These are phyloP conservation scores for Acanthosepion lycidas DNA, from an alignment of 2,888 invertebrate species.

Conservation along the genomic window DNA sequence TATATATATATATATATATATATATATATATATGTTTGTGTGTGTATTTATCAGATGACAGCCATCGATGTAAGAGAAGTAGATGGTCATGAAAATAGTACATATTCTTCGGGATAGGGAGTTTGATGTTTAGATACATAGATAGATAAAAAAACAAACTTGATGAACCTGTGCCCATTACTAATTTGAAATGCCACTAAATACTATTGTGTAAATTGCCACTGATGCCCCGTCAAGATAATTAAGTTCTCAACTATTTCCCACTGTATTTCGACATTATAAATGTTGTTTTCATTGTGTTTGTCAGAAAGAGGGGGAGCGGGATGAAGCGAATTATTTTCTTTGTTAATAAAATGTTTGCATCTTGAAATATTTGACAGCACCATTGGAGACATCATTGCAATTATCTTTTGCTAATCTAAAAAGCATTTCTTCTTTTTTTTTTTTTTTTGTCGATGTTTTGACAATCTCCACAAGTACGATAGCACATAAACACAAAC, in stretches of 20 bases:
- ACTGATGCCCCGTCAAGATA: background rate
- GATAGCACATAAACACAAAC: background rate
- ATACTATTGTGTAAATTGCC: background rate
- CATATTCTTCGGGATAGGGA: too few relatives aligned
- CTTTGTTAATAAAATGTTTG: background rate
- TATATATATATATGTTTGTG: too few relatives aligned
- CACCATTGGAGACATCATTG: background rate
- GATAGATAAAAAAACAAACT: background rate
- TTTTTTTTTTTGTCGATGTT: background rate
- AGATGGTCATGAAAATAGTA: too few relatives aligned
- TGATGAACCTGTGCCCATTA: background rate
- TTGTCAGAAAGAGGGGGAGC: background rate
- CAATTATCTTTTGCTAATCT: background rate
- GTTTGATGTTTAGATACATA: background rate
- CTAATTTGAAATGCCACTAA: background rate
- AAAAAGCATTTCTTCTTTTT: background rate
- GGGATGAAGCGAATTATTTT: background rate
- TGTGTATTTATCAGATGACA: too few relatives aligned
- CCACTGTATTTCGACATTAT: background rate
- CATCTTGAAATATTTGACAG: background rate
- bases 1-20: too few relatives aligned
- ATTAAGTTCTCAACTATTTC: background rate
- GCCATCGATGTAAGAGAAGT: too few relatives aligned
- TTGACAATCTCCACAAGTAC: background rate
- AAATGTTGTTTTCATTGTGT: background rate